Evolutionary conservation across 2,888 invertebrate species (phyloP).

Genomic region (Yponomeuta plumbellus): DNA sequence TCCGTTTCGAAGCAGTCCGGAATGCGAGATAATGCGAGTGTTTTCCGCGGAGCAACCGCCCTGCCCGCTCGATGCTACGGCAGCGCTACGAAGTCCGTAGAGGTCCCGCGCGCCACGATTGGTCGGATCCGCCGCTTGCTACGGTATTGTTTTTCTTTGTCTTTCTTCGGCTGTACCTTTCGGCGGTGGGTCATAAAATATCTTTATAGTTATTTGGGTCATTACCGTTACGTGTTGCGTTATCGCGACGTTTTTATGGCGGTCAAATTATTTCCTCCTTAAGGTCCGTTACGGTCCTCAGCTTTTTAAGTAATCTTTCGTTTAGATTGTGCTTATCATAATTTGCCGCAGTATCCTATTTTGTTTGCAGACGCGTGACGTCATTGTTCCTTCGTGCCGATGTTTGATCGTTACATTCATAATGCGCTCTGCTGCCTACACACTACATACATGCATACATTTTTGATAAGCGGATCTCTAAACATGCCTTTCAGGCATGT

Average conservation of each 20-base stretch:
- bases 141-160: conserved; percentile 14
- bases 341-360: background rate
- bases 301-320: background rate
- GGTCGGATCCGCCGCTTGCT: conserved; percentile 28
- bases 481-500: background rate
- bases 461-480: background rate
- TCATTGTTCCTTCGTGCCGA: background rate
- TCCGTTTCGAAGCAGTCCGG: conserved; percentile 37
- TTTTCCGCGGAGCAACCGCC: conserved; percentile 51
- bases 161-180: conserved; percentile 7
- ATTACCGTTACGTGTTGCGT: conserved; percentile 1
- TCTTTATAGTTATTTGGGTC: background rate
- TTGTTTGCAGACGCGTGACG: background rate
- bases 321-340: background rate
- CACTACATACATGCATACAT: background rate
- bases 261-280: background rate
- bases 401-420: conserved; percentile 1
- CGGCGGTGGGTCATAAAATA: conserved; percentile 1
- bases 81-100: conserved; percentile 59
- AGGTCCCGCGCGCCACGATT: conserved; percentile 52
- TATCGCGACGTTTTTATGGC: background rate
- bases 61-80: conserved; percentile 23
- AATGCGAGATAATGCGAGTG: conserved; percentile 50
- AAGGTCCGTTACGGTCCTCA: background rate
- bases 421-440: background rate